These are phyloP conservation scores for Drosophila gaucha DNA, from an alignment of 2,888 invertebrate genomes.

Conservation along the genomic window DNA sequence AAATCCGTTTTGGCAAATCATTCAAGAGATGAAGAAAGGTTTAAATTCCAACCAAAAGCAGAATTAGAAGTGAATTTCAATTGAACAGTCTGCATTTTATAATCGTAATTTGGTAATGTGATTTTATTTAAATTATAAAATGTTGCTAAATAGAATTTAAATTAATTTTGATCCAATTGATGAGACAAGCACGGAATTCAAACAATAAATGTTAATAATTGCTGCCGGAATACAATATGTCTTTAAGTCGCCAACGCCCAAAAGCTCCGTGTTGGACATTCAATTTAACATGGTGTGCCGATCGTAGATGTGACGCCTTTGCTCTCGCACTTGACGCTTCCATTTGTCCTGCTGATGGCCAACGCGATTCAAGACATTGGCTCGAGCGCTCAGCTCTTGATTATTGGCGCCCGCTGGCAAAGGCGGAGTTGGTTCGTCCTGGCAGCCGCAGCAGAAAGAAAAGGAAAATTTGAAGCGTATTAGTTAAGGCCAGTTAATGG, in stretches of 20 bases:
- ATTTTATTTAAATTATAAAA: constrained; percentile 46
- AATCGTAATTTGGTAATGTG: constrained; percentile 24
- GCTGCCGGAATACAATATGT: constrained; percentile 55
- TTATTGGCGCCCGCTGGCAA: constrained; percentile 86
- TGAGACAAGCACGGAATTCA: constrained; percentile 28
- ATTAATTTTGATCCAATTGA: constrained; percentile 59
- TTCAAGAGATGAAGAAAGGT: too few relatives aligned
- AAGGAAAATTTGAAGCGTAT: constrained; percentile 40
- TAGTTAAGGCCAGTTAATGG: constrained; percentile 25
- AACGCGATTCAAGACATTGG: constrained; percentile 95
- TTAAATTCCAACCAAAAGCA: too few relatives aligned
- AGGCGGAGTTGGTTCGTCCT: constrained; percentile 87
- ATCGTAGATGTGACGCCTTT: constrained; percentile 97
- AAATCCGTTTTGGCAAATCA: constrained; percentile 39
- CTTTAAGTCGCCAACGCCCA: constrained; percentile 64
- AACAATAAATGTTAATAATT: constrained; percentile 27
- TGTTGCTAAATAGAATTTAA: constrained; percentile 48
- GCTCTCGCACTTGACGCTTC: constrained; percentile 95
- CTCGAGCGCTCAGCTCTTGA: constrained; percentile 91
- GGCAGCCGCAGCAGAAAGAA: constrained; percentile 31
- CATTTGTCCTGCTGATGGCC: constrained; percentile 98
- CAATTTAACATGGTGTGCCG: constrained; percentile 99
- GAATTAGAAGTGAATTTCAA: background rate
- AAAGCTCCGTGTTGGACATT: constrained; percentile 59
- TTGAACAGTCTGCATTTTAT: constrained; percentile 8